A percentile compares a stretch with the other conserved stretches of the same genome.
Evolutionary conservation across 2,797 vertebrate genomes (phyloP).

Genomic region (Artibeus lituratus): DNA sequence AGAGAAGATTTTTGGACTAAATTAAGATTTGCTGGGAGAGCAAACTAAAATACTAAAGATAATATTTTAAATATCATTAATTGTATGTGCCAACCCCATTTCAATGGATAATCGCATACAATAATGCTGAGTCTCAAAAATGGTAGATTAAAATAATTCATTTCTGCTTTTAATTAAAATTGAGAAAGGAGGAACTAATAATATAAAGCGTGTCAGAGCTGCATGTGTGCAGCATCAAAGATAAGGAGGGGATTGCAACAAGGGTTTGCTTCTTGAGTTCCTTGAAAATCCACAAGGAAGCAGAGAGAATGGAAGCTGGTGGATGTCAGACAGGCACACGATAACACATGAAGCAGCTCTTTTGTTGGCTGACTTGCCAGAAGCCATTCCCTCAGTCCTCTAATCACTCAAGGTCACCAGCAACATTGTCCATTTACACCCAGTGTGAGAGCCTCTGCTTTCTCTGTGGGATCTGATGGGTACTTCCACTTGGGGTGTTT

Average conservation of each 20-base stretch:
- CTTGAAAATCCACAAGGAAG: constrained; percentile 59
- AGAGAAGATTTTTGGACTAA: constrained; percentile 55
- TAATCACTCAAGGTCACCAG: background rate
- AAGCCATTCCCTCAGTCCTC: background rate
- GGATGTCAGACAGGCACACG: background rate
- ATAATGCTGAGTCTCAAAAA: constrained; percentile 71
- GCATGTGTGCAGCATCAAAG: constrained; percentile 67
- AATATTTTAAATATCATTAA: constrained; percentile 73
- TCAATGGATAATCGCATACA: constrained; percentile 66
- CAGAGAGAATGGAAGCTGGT: background rate
- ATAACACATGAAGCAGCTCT: background rate
- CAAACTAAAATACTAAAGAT: constrained; percentile 68
- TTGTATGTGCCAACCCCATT: constrained; percentile 71
- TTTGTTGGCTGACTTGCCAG: background rate
- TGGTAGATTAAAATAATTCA: constrained; percentile 76
- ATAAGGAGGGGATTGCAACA: constrained; percentile 63
- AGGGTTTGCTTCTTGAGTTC: constrained; percentile 49
- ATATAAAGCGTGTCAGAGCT: constrained; percentile 64
- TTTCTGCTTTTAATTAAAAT: constrained; percentile 75
- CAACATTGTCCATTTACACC: background rate
- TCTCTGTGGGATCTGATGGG: background rate
- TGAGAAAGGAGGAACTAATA: constrained; percentile 68
- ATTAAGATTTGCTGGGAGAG: constrained; percentile 63
- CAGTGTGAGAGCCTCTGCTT: background rate
- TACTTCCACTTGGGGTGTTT: background rate